Evolutionary conservation across 2,797 vertebrate genomes (phyloP).

Genomic region (Distichodus sexfasciatus): DNA sequence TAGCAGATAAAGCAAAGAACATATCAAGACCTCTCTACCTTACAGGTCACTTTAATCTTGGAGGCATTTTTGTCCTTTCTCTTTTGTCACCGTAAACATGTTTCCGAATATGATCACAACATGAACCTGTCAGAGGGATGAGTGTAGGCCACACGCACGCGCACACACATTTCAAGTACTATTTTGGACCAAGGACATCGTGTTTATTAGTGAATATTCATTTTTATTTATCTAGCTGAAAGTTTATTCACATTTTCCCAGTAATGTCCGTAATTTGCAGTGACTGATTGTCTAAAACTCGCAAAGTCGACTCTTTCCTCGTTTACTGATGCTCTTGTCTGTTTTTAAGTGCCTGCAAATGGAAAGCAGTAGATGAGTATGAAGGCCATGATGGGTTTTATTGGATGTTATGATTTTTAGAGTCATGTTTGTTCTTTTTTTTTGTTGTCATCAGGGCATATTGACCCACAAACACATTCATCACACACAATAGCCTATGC

Average conservation of each 20-base stretch:
- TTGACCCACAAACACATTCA: background rate
- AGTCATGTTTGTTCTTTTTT: background rate
- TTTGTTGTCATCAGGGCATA: background rate
- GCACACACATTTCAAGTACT: background rate
- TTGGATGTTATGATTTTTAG: background rate
- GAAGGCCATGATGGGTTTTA: background rate
- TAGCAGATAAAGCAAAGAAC: slow-evolving; percentile 54
- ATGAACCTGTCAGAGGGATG: slow-evolving; percentile 77
- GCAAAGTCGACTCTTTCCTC: too few species aligned
- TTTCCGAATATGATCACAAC: slow-evolving; percentile 80
- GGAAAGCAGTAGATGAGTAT: too few species aligned
- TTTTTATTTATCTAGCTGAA: too few species aligned
- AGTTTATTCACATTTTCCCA: too few species aligned
- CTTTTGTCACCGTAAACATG: slow-evolving; percentile 72
- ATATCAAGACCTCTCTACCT: slow-evolving; percentile 59
- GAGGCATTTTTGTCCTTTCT: slow-evolving; percentile 54
- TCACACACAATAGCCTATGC: background rate
- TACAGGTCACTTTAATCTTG: slow-evolving; percentile 73
- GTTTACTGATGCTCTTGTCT: too few species aligned
- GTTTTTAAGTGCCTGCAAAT: too few species aligned
- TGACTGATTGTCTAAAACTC: too few species aligned
- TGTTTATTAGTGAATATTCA: too few species aligned
- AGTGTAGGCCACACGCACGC: slow-evolving; percentile 55
- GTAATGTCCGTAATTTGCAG: too few species aligned
- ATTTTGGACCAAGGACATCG: background rate